These are phyloP conservation scores for Acanthurus lineatus DNA, from an alignment of 2,797 vertebrate species.

Conservation along the genomic window DNA sequence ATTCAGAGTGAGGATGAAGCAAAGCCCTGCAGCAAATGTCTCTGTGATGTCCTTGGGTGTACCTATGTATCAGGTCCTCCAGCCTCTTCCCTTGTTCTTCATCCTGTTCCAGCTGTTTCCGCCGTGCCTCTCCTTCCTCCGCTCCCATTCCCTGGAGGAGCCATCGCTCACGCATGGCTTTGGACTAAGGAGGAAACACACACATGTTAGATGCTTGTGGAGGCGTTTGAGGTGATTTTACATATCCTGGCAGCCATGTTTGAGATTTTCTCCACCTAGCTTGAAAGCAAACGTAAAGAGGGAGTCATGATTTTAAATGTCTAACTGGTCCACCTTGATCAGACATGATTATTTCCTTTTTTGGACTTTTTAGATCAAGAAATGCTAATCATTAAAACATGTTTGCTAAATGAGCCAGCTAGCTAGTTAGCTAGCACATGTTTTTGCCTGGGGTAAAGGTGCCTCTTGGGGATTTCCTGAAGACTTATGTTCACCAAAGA, in stretches of 20 bases:
- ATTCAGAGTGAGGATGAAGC: background rate
- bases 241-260: background rate
- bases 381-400: background rate
- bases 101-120: constrained; percentile 93
- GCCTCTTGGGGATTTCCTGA: background rate
- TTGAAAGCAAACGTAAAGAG: background rate
- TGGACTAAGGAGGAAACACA: constrained; percentile 87
- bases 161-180: constrained; percentile 97
- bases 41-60: constrained; percentile 25
- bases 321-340: background rate
- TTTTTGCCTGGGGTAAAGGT: background rate
- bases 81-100: constrained; percentile 92
- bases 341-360: background rate
- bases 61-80: constrained; percentile 94
- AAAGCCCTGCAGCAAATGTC: background rate
- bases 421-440: background rate
- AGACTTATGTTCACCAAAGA: background rate
- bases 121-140: constrained; percentile 91
- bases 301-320: background rate
- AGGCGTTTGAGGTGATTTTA: background rate
- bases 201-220: background rate
- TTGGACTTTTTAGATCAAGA: background rate
- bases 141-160: constrained; percentile 92
- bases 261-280: background rate
- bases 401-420: too few species aligned